A percentile compares a stretch with the other conserved stretches of the same genome.
phyloP scores from a whole-genome alignment of 2,797 vertebrate genomes.

The Myripristis murdjan region DNA sequence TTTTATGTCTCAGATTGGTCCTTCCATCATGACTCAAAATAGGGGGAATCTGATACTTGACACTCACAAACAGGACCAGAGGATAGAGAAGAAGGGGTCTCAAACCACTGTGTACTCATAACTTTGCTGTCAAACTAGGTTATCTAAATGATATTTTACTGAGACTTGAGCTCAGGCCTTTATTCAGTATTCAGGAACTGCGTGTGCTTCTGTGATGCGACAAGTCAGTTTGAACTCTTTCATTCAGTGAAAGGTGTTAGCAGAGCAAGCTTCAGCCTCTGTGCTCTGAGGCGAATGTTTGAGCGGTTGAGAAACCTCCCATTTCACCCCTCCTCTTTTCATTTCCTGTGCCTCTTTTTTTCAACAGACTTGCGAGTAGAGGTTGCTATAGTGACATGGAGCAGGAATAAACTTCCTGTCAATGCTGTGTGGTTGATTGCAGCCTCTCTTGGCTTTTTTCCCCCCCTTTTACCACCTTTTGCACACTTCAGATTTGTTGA shows the following conservation, averaged over 20 bases:
- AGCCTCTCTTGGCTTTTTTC: slow-evolving; percentile 24
- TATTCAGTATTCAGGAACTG: neutral
- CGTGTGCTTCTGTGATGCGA: slow-evolving; percentile 12
- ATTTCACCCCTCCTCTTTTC: slow-evolving; percentile 61
- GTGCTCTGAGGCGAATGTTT: slow-evolving; percentile 46
- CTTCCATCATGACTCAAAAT: neutral
- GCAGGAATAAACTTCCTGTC: slow-evolving; percentile 74
- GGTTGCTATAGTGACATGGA: slow-evolving; percentile 72
- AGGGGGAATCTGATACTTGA: neutral
- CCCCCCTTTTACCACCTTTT: slow-evolving; percentile 14
- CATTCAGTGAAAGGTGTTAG: slow-evolving; percentile 40
- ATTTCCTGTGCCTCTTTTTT: slow-evolving; percentile 72
- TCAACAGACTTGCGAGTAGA: slow-evolving; percentile 33
- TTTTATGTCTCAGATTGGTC: no score
- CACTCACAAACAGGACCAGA: neutral
- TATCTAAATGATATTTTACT: neutral
- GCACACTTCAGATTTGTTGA: slow-evolving; percentile 16
- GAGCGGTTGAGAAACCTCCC: slow-evolving; percentile 57
- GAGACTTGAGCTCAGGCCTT: neutral
- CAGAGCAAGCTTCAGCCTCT: slow-evolving; percentile 47
- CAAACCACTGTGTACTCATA: neutral
- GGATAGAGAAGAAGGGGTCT: neutral
- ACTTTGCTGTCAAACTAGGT: neutral
- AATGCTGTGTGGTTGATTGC: slow-evolving; percentile 60
- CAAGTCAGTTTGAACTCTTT: slow-evolving; percentile 28